Conservation (phyloP, 2,113 vertebrate genomes). For the Notarius quadriscutis region DNA sequence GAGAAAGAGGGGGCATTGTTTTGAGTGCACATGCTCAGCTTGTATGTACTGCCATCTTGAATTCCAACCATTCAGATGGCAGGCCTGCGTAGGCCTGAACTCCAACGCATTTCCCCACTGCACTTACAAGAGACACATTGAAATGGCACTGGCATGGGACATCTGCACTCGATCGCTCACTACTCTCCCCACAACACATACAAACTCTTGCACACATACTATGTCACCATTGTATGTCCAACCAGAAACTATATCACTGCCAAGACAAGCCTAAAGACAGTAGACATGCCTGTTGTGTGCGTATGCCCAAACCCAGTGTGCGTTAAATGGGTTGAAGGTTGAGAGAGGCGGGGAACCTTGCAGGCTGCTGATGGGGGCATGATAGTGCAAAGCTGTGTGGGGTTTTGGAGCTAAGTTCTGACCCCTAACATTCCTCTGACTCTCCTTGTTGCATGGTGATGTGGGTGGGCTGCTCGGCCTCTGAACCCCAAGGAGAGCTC, state of each 20-base stretch:
- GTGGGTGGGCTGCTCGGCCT: constrained; percentile 72
- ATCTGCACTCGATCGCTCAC: constrained; percentile 78
- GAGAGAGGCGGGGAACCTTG: constrained; percentile 57
- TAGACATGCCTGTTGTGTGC: constrained; percentile 66
- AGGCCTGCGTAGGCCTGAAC: constrained; percentile 84
- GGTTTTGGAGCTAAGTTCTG: constrained; percentile 43
- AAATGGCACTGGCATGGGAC: constrained; percentile 78
- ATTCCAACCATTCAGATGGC: constrained; percentile 84
- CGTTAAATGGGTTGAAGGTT: constrained; percentile 62
- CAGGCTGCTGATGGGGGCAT: constrained; percentile 61
- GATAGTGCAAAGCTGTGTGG: constrained; percentile 62
- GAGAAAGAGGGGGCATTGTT: constrained; percentile 77
- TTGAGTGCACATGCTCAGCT: constrained; percentile 72
- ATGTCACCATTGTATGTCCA: constrained; percentile 54
- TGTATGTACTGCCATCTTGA: constrained; percentile 79
- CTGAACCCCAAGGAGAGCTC: constrained; percentile 60
- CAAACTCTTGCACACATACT: constrained; percentile 39
- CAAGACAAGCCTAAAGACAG: constrained; percentile 66
- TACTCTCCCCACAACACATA: constrained; percentile 62
- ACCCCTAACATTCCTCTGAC: constrained; percentile 64
- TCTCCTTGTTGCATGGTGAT: constrained; percentile 59
- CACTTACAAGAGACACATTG: constrained; percentile 88
- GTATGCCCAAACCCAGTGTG: constrained; percentile 66
- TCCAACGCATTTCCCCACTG: constrained; percentile 85
- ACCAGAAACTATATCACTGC: constrained; percentile 62